Evolutionary conservation across 2,113 vertebrate species (phyloP).

Genomic region (Formicarius rufipectus): DNA sequence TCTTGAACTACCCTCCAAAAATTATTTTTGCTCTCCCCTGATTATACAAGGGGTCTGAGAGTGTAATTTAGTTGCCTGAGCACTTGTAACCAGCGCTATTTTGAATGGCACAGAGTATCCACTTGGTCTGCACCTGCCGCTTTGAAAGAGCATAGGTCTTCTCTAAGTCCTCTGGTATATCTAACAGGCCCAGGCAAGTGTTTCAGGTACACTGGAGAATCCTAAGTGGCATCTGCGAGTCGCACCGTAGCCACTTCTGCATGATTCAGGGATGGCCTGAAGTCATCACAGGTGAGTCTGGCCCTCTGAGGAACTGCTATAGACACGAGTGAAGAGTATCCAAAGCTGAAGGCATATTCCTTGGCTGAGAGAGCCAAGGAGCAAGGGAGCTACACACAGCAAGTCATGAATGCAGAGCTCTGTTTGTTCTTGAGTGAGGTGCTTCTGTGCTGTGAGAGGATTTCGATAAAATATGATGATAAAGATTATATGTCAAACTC

Average conservation of each 20-base stretch:
- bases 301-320: accelerated
- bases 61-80: background rate
- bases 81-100: background rate
- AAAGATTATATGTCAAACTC: background rate
- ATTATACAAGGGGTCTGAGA: background rate
- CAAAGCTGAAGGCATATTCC: background rate
- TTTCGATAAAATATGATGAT: accelerated
- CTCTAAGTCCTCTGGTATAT: background rate
- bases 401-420: background rate
- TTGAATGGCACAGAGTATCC: background rate
- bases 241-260: background rate
- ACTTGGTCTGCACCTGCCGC: background rate
- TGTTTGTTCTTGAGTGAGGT: background rate
- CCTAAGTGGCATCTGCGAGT: background rate
- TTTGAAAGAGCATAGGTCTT: background rate
- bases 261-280: background rate
- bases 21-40: background rate
- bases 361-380: background rate
- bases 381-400: background rate
- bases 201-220: background rate
- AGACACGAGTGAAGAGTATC: accelerated
- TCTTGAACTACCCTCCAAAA: background rate
- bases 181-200: background rate
- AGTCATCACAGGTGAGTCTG: background rate
- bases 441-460: accelerated